Conservation (phyloP, 2,888 invertebrate genomes). For the Hypomecis punctinalis region DNA sequence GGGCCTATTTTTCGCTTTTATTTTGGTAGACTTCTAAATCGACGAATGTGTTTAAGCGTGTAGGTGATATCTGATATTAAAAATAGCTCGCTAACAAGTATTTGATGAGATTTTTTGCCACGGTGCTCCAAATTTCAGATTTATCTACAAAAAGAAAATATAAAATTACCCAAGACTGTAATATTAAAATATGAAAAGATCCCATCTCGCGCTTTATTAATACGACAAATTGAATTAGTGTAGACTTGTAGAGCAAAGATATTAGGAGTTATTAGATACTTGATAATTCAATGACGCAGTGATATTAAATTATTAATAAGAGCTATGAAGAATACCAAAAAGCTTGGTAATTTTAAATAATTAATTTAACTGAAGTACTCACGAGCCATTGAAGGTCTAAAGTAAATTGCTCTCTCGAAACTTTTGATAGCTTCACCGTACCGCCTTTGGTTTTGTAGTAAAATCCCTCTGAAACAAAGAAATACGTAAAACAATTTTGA, state of each 20-base stretch:
- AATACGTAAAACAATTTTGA: slow-evolving; percentile 44
- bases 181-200: slow-evolving; percentile 12
- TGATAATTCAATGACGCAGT: slow-evolving; percentile 37
- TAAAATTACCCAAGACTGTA: background rate
- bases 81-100: too few relatives aligned
- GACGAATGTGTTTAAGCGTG: too few relatives aligned
- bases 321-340: slow-evolving; percentile 50
- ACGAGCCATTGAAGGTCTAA: slow-evolving; percentile 97
- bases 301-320: slow-evolving; percentile 52
- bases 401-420: slow-evolving; percentile 96
- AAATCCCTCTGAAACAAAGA: slow-evolving; percentile 92
- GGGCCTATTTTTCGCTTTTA: too few relatives aligned
- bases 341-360: slow-evolving; percentile 51
- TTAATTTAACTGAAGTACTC: slow-evolving; percentile 82
- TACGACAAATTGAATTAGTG: slow-evolving; percentile 46
- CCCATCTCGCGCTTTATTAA: slow-evolving; percentile 14
- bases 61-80: too few relatives aligned
- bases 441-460: slow-evolving; percentile 95
- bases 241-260: slow-evolving; percentile 40
- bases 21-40: too few relatives aligned
- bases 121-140: background rate
- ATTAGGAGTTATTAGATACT: slow-evolving; percentile 35
- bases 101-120: background rate
- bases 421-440: slow-evolving; percentile 95
- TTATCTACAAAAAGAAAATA: slow-evolving; percentile 1